phyloP scores from a whole-genome alignment of 2,113 vertebrate genomes.

The Dolichotis patagonum region DNA sequence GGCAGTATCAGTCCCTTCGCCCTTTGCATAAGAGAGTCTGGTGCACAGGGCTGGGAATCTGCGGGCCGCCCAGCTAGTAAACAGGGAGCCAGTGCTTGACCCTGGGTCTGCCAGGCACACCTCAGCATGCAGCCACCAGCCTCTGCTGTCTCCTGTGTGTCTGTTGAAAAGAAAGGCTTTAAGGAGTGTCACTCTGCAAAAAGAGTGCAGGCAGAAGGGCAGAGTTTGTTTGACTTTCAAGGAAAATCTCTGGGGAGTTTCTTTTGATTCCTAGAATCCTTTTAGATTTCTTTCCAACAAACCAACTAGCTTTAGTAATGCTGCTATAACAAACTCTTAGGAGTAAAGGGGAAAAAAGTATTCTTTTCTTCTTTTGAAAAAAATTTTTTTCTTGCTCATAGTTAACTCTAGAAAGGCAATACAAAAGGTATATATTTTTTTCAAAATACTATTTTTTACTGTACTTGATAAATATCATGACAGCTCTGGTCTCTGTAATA shows the following conservation, averaged over 20 bases:
- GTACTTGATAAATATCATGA: conserved; percentile 87
- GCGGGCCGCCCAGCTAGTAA: background rate
- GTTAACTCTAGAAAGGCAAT: conserved; percentile 90
- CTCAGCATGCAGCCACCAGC: background rate
- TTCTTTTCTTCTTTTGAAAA: conserved; percentile 81
- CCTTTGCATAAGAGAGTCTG: background rate
- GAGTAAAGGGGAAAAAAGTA: conserved; percentile 78
- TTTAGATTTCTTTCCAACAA: conserved; percentile 80
- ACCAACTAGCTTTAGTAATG: conserved; percentile 86
- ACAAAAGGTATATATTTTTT: conserved; percentile 90
- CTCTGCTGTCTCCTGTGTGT: background rate
- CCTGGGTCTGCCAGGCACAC: background rate
- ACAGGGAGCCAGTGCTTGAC: background rate
- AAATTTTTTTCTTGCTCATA: conserved; percentile 84
- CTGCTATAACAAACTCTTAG: conserved; percentile 85
- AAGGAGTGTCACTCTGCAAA: rapidly evolving
- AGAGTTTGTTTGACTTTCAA: background rate
- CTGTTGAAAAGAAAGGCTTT: background rate
- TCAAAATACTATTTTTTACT: conserved; percentile 90
- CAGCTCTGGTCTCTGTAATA: conserved; percentile 82
- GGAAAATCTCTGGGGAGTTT: conserved; percentile 7
- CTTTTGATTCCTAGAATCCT: conserved; percentile 43
- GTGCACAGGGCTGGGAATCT: background rate
- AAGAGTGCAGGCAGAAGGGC: background rate
- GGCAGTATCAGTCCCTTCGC: background rate